phyloP scores from a whole-genome alignment of 2,113 vertebrate species.

The Pituophis catenifer region DNA sequence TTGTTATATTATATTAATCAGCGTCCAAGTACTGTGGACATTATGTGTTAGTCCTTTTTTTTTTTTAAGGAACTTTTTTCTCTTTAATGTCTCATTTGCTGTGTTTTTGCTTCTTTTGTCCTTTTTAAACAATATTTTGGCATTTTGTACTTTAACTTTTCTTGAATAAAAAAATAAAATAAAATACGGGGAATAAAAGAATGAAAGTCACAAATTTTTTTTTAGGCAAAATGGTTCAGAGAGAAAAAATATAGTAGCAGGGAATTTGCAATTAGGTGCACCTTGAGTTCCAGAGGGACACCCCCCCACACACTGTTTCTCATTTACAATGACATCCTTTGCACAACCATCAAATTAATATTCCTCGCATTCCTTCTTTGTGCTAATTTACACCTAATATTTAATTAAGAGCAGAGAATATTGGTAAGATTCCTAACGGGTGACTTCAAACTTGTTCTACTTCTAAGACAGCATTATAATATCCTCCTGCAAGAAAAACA shows the following conservation, averaged over 20 bases:
- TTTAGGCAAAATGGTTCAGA: not conserved
- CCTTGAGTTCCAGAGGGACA: constrained; percentile 63
- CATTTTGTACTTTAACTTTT: no score
- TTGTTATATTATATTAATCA: no score
- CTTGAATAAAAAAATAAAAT: no score
- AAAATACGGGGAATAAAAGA: not conserved
- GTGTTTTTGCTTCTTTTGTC: no score
- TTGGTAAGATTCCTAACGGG: constrained; percentile 55
- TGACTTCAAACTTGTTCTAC: constrained; percentile 42
- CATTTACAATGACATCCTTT: constrained; percentile 75
- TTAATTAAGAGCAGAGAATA: constrained; percentile 76
- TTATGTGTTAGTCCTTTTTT: no score
- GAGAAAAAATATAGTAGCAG: not conserved
- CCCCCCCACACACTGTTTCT: constrained; percentile 57
- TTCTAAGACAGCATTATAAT: constrained; percentile 13
- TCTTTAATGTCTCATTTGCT: no score
- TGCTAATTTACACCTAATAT: constrained; percentile 78
- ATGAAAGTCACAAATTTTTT: constrained; percentile 36
- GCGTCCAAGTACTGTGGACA: no score
- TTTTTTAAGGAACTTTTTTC: no score
- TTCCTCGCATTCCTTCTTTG: constrained; percentile 67
- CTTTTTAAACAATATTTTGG: no score
- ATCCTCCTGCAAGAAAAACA: not conserved
- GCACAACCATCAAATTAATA: constrained; percentile 73
- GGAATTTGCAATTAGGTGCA: not conserved